Evolutionary conservation across 2,113 vertebrate genomes (phyloP).

Genomic region (Marmota flaviventris): DNA sequence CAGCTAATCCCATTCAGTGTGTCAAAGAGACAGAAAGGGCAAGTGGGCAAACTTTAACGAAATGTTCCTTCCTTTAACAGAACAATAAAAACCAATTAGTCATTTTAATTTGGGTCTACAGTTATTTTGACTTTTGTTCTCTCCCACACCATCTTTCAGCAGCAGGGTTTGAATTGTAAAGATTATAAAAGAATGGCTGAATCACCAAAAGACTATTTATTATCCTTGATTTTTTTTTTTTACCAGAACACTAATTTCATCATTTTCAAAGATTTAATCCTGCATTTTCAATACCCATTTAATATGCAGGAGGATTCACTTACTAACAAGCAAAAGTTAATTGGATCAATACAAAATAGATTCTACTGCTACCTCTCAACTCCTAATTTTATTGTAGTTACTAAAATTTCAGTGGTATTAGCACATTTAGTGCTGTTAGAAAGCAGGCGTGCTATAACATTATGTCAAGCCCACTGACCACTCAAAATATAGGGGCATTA

Average conservation of each 20-base stretch:
- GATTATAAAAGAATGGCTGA: slow-evolving; percentile 68
- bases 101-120: slow-evolving; percentile 70
- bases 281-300: slow-evolving; percentile 51
- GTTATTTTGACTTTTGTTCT: slow-evolving; percentile 74
- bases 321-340: slow-evolving; percentile 67
- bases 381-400: slow-evolving; percentile 52
- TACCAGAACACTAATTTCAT: slow-evolving; percentile 59
- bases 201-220: slow-evolving; percentile 70
- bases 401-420: slow-evolving; percentile 41
- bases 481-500: slow-evolving; percentile 39
- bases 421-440: slow-evolving; percentile 18
- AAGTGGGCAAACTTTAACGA: slow-evolving; percentile 56
- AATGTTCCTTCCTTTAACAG: slow-evolving; percentile 39
- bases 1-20: slow-evolving; percentile 46
- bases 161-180: slow-evolving; percentile 45
- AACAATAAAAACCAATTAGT: slow-evolving; percentile 72
- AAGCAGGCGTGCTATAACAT: background rate
- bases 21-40: slow-evolving; percentile 55
- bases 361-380: slow-evolving; percentile 1
- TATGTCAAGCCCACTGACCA: background rate
- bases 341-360: slow-evolving; percentile 54
- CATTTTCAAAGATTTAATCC: slow-evolving; percentile 49
- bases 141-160: slow-evolving; percentile 60
- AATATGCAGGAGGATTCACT: slow-evolving; percentile 36
- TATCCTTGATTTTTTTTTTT: slow-evolving; percentile 39